A percentile compares a stretch with the other conserved stretches of the same genome.
Conservation (phyloP, 2,888 invertebrate species). For the Choristoneura rosaceana region DNA sequence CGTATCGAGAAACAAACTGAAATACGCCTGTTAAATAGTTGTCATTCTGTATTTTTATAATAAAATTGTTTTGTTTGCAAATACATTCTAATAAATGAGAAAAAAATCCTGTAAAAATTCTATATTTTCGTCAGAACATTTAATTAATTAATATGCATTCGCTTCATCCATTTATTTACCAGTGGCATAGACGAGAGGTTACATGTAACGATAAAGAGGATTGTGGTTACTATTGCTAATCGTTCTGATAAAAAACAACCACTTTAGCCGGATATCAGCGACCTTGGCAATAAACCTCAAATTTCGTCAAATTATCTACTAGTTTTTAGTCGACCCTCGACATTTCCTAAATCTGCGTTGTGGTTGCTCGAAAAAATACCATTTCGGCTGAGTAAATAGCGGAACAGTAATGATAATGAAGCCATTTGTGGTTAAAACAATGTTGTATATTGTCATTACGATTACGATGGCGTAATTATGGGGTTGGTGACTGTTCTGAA, state of each 20-base stretch:
- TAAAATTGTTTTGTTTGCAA: too few species aligned
- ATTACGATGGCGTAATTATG: constrained; percentile 20
- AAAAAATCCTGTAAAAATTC: too few species aligned
- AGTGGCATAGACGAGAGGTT: not conserved
- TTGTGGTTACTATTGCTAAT: not conserved
- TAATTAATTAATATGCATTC: too few species aligned
- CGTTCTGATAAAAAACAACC: not conserved
- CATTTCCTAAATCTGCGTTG: constrained; percentile 40
- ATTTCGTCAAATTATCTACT: constrained; percentile 34
- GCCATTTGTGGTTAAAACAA: constrained; percentile 45
- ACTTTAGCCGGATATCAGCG: constrained; percentile 20
- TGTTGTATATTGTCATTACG: constrained; percentile 34
- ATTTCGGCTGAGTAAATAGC: constrained; percentile 44
- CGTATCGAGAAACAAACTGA: too few species aligned
- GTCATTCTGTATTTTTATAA: too few species aligned
- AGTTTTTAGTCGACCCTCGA: constrained; percentile 37
- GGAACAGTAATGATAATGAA: constrained; percentile 46
- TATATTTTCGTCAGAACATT: too few species aligned
- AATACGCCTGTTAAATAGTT: too few species aligned
- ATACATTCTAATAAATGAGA: too few species aligned
- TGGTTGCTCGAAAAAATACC: constrained; percentile 46
- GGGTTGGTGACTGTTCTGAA: constrained; percentile 24
- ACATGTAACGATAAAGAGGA: not conserved
- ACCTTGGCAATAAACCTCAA: constrained; percentile 31
- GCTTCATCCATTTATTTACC: not conserved